Evolutionary conservation across 2,113 vertebrate genomes (phyloP), one percentile per base, ranked within the genome.

Genomic region (Pollimyrus isidori): DNA sequence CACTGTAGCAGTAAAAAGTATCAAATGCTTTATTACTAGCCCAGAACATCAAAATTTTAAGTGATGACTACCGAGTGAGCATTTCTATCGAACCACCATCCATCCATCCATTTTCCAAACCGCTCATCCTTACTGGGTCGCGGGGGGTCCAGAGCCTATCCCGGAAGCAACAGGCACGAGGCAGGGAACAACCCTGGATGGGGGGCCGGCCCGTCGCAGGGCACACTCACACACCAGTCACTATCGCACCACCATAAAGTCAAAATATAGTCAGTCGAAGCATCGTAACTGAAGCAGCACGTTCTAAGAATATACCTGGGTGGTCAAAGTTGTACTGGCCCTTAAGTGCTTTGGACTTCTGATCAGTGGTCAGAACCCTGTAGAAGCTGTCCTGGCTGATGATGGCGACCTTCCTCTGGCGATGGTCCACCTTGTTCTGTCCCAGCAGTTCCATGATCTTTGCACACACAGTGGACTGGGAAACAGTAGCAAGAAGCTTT

Each of bases 401-500:
- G 49, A 99, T 99, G 3, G 97, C 96, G 85, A 99, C 95, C 92
- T 99, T 97, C 87, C 98, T 95, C 95, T 99, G 98, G 45, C 95
- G 96, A 52, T 97, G 98, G 84, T 99, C 98, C 92, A 99, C 98
- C 90, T 97, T 97, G 89, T 99, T 97, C 94, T 99, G 98, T 3
- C 98, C 98, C 94, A 99, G 96, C 48, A 99, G 95, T 95, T 99
- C 98, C 98, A 99, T 98, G 94, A 99, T 99, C 95, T 99, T 99
- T 92, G 97, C 98, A 17, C 98, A 99, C 30, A 99, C 98, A 5
- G 98, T 99, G 23, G 98, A 99, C 98, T 99, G 94, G 42, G 7
- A 84, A 50, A 86, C 13, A 30, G 48, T 19, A 1, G 17, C 11
- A 46, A 23, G n/a, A 53, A 49, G 46, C 26, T 11, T 45, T 0